Conservation (phyloP, 2,113 vertebrate genomes). For the Hyaena hyaena region DNA sequence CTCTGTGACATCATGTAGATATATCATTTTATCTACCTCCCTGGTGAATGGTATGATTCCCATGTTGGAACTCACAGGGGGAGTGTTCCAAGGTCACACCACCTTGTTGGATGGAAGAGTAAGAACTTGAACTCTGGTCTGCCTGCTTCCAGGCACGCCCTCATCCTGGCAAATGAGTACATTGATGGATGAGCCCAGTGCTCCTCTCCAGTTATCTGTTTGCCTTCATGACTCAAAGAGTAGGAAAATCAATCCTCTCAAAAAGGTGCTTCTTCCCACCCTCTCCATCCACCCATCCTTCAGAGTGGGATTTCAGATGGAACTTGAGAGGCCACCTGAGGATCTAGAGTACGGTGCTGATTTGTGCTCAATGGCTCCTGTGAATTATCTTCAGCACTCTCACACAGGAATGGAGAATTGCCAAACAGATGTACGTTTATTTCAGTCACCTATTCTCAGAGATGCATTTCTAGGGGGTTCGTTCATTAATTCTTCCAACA, state of each 20-base stretch:
- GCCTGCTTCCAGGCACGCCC: neutral
- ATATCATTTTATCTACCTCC: neutral
- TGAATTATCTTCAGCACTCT: neutral
- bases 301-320: neutral
- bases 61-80: neutral
- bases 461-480: slow-evolving; percentile 18
- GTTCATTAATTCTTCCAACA: slow-evolving; percentile 36
- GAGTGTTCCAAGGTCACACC: neutral
- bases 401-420: neutral
- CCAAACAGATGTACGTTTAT: neutral
- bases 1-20: no score
- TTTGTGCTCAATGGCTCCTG: slow-evolving; percentile 14
- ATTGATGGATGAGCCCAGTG: neutral
- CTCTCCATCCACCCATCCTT: neutral
- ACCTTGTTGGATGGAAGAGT: neutral
- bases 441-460: neutral
- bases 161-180: neutral
- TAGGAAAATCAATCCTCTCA: neutral
- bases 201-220: neutral
- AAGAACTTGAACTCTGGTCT: neutral
- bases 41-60: neutral
- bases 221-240: neutral
- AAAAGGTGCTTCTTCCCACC: neutral
- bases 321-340: slow-evolving; percentile 54
- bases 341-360: neutral